Conservation (phyloP, 1,140 invertebrate genomes). For the Leptinotarsa defecta region DNA sequence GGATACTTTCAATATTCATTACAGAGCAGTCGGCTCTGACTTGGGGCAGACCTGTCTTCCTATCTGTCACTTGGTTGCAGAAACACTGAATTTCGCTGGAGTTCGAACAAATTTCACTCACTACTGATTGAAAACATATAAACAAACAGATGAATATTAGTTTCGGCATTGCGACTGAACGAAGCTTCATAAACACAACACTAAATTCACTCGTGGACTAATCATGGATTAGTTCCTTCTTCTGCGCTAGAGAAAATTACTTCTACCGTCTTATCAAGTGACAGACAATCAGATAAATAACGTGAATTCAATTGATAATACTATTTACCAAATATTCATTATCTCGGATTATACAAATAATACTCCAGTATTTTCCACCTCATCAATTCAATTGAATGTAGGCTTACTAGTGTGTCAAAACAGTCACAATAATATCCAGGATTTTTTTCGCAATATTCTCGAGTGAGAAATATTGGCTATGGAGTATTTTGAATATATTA, state of each 20-base stretch:
- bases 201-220: neutral
- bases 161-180: neutral
- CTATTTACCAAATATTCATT: neutral
- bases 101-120: conserved; percentile 11
- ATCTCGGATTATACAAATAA: neutral
- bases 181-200: neutral
- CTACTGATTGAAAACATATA: neutral
- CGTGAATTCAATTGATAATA: neutral
- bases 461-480: no score
- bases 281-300: neutral
- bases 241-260: neutral
- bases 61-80: conserved; percentile 30
- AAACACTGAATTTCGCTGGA: conserved; percentile 23
- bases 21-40: conserved; percentile 41
- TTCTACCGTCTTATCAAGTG: neutral
- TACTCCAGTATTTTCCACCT: neutral
- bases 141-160: neutral
- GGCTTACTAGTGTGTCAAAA: neutral
- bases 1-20: conserved; percentile 36
- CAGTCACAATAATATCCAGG: no score
- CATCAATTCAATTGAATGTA: no score
- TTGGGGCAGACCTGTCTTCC: conserved; percentile 21
- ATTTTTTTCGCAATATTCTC: no score
- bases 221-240: neutral
- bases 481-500: no score